A percentile compares a stretch with the other conserved stretches of the same genome.
Evolutionary conservation across 2,797 vertebrate species (phyloP).

Genomic region (Gadopsis marmoratus): DNA sequence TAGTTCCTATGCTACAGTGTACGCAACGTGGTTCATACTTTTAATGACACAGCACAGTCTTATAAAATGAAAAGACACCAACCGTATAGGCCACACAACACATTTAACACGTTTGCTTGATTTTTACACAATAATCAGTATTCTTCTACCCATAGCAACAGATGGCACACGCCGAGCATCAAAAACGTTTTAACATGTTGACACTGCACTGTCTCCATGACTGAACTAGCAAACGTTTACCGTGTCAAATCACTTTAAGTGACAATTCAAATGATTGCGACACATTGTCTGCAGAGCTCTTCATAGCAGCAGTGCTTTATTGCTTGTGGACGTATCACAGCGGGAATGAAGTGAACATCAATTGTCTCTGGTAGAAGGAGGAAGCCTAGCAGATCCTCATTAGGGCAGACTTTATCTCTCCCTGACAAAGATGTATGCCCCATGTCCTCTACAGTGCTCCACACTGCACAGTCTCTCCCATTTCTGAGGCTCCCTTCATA

Average conservation of each 20-base stretch:
- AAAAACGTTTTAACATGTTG: not conserved
- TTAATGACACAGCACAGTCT: not conserved
- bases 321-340: constrained; percentile 27
- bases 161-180: not conserved
- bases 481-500: constrained; percentile 34
- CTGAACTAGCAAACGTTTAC: not conserved
- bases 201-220: not conserved
- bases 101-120: not conserved
- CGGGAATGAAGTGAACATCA: constrained; percentile 53
- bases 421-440: constrained; percentile 64
- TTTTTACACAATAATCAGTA: not conserved
- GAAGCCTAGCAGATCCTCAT: constrained; percentile 59
- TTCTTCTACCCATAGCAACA: not conserved
- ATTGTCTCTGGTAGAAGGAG: constrained; percentile 50
- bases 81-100: not conserved
- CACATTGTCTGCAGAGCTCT: constrained; percentile 14
- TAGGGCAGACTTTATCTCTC: constrained; percentile 66
- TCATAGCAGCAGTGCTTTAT: constrained; percentile 39
- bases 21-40: not conserved
- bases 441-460: constrained; percentile 3
- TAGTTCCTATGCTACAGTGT: not conserved
- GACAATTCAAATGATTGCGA: constrained; percentile 11
- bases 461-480: constrained; percentile 12
- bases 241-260: constrained; percentile 17
- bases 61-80: not conserved